Conservation (phyloP, 2,797 vertebrate species). For the Xiphorhynchus erythropygius region DNA sequence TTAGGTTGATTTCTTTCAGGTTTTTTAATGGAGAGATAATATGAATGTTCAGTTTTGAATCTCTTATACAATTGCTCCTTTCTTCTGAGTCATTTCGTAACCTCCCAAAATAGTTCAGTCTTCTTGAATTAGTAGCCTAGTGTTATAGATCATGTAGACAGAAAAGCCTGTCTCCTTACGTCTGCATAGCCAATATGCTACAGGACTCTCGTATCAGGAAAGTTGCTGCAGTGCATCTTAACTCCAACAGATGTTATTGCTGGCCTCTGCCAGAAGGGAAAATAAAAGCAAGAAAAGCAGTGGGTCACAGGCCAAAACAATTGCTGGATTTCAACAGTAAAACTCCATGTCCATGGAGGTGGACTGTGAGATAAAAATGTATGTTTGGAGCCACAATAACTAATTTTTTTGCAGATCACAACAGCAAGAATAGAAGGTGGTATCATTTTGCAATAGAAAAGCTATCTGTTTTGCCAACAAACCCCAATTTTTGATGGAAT, state of each 20-base stretch:
- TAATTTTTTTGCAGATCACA: not conserved
- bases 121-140: constrained; percentile 48
- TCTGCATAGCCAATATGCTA: not conserved
- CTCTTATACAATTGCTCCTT: constrained; percentile 36
- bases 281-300: not conserved
- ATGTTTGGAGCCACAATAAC: not conserved
- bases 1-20: not conserved
- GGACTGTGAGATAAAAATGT: not conserved
- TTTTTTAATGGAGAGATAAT: constrained; percentile 6
- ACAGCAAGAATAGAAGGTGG: not conserved
- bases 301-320: not conserved
- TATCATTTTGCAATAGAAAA: not conserved
- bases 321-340: not conserved
- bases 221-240: not conserved
- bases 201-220: not conserved
- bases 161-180: constrained; percentile 20
- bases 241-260: constrained; percentile 40
- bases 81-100: constrained; percentile 51
- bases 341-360: not conserved
- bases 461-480: not conserved
- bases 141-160: constrained; percentile 53
- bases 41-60: not conserved
- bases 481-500: not conserved
- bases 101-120: constrained; percentile 51
- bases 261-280: not conserved